Base-by-base conservation (phyloP, 2,113 vertebrate genomes). In the Chaenocephalus aceratus region DNA sequence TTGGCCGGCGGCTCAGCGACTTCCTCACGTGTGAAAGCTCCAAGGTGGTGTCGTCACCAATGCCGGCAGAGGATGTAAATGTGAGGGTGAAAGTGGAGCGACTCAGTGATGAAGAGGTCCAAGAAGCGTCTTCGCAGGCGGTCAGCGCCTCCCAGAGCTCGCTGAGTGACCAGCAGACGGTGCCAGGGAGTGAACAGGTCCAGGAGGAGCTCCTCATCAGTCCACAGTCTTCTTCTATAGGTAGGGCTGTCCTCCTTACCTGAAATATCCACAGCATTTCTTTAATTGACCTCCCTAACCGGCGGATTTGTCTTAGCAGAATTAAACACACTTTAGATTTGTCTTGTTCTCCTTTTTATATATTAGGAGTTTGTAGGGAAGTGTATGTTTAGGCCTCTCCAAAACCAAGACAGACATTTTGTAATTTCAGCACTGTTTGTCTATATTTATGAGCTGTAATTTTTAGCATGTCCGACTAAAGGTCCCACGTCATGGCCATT, bases 161-260 rank as follows among this genome's bases (percentile, higher is more conserved):
- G 0, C 93, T 99, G 92, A 99, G 97, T 6, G 98, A 99, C 89
- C 98, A 99, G 80, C 98, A 99, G 93, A 99, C 97, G 0, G 98
- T 99, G 49, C 98, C 98, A 0, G 97, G 98, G 34, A 99, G 98
- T 2, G 98, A 99, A 21, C 98, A 98, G 87, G 96, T 97, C 81
- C 98, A 99, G 82, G 98, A 99, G 75, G 98, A 99, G 88, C 97
- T 99, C 69, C 96, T 99, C 67, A 99, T 99, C 91, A 99, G 98
- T 91, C 98, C 98, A 6, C 98, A 99, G 94, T 99, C 98, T 41
- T 99, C 98, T 64, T 99, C 98, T 69, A 99, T 99, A 96, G 98
- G 98, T 99, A 94, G n/a, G 56, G 14, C 14, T 52, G 16, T 60
- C 59, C 10, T 61, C 45, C 59, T 23, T 54, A 14, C 6, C 18